Evolutionary conservation across 1,140 invertebrate genomes (phyloP).

Genomic region (Thereuonema tuberculata): DNA sequence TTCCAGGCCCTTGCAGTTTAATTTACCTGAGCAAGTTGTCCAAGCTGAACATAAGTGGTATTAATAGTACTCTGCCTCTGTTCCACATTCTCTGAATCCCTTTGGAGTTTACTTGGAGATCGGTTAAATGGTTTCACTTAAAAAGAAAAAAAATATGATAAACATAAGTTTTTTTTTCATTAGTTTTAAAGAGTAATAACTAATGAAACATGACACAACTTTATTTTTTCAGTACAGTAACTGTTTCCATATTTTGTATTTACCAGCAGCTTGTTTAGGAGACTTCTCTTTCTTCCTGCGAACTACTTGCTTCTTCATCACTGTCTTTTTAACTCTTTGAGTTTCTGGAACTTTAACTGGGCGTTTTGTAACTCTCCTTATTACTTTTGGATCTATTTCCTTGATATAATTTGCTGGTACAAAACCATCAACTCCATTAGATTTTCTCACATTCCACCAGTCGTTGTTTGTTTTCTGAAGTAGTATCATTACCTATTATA

Average conservation of each 20-base stretch:
- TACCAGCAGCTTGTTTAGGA: background rate
- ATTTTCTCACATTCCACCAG: constrained; percentile 95
- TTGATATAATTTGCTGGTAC: constrained; percentile 95
- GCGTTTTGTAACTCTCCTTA: constrained; percentile 63
- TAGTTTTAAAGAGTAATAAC: too few species aligned
- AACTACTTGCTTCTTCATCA: constrained; percentile 37
- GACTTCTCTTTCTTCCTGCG: constrained; percentile 15
- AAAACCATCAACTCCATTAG: constrained; percentile 83
- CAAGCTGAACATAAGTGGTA: constrained; percentile 60
- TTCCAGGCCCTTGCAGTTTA: too few species aligned
- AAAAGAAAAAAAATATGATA: too few species aligned
- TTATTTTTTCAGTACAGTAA: too few species aligned
- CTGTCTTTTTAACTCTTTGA: constrained; percentile 75
- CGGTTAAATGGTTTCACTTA: constrained; percentile 14
- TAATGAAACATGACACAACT: too few species aligned
- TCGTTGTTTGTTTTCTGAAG: constrained; percentile 90
- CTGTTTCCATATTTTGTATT: too few species aligned
- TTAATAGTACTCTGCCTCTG: constrained; percentile 67
- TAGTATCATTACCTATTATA: constrained; percentile 60
- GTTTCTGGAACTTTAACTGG: constrained; percentile 67
- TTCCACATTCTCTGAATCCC: constrained; percentile 63
- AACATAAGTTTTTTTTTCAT: too few species aligned
- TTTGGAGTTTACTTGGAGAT: constrained; percentile 10
- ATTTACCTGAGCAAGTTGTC: constrained; percentile 57
- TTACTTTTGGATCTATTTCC: constrained; percentile 74